These are phyloP conservation scores for Thera britannica DNA, from an alignment of 2,888 invertebrate genomes.

Conservation along the genomic window DNA sequence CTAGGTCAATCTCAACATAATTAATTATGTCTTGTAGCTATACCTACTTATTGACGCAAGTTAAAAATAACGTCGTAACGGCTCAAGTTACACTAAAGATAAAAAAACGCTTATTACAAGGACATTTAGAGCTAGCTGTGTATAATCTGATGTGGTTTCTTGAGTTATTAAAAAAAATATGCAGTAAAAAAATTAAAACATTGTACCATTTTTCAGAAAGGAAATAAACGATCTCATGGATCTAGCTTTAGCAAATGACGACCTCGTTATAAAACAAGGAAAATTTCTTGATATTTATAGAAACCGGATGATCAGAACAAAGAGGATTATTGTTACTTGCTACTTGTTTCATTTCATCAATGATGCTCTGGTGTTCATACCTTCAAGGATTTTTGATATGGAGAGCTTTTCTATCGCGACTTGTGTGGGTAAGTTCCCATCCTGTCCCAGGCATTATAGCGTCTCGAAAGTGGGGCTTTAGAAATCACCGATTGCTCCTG, in stretches of 20 bases:
- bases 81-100: too few species aligned
- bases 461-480: too few species aligned
- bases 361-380: conserved; percentile 51
- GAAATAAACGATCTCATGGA: conserved; percentile 43
- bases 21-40: not conserved
- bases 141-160: too few species aligned
- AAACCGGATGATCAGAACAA: conserved; percentile 46
- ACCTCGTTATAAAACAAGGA: conserved; percentile 39
- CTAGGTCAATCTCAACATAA: too few species aligned
- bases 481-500: too few species aligned
- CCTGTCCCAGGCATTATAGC: too few species aligned
- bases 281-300: conserved; percentile 36
- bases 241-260: conserved; percentile 46
- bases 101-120: too few species aligned
- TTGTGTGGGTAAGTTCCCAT: conserved; percentile 50
- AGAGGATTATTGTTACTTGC: conserved; percentile 49
- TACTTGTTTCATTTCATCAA: conserved; percentile 53
- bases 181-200: not conserved
- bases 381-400: conserved; percentile 46
- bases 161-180: too few species aligned
- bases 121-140: too few species aligned
- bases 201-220: conserved; percentile 36
- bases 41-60: too few species aligned
- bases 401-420: conserved; percentile 45
- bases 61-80: too few species aligned